These are phyloP conservation scores for Euschistus heros DNA, from an alignment of 1,140 invertebrate species.

Conservation along the genomic window DNA sequence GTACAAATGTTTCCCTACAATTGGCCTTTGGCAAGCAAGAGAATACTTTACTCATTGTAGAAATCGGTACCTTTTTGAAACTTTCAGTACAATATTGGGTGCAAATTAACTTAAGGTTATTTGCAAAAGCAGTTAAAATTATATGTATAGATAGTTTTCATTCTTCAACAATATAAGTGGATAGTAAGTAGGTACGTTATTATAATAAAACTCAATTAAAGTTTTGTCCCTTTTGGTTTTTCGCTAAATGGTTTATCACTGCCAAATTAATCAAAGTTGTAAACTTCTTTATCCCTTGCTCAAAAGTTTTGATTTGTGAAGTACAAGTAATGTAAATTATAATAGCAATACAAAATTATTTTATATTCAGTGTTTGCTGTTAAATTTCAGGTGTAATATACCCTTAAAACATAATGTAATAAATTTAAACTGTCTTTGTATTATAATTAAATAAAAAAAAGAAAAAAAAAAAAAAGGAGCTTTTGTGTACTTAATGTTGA, in stretches of 20 bases:
- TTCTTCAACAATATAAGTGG: constrained; percentile 1
- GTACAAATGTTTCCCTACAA: constrained; percentile 18
- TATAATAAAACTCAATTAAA: neutral
- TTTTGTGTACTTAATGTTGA: constrained; percentile 12
- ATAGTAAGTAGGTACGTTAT: neutral
- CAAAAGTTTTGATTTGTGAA: constrained; percentile 8
- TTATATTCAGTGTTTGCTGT: too few species aligned
- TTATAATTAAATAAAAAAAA: neutral
- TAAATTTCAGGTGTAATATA: too few species aligned
- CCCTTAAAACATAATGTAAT: too few species aligned
- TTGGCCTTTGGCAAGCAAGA: constrained; percentile 17
- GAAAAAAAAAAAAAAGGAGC: neutral
- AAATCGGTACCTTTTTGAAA: constrained; percentile 18
- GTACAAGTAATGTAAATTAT: neutral
- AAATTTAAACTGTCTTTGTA: too few species aligned
- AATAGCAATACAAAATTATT: too few species aligned
- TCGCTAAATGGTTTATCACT: constrained; percentile 10
- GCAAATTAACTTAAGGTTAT: constrained; percentile 15
- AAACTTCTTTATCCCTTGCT: constrained; percentile 1
- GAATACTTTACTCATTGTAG: constrained; percentile 8
- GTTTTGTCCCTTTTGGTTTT: neutral
- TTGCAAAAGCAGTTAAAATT: constrained; percentile 12
- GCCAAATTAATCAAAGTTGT: constrained; percentile 2
- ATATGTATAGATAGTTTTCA: constrained; percentile 8
- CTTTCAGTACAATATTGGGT: constrained; percentile 23